Evolutionary conservation across 2,888 invertebrate genomes (phyloP), one percentile per base, ranked within the genome.

Genomic region (Arctia plantaginis): DNA sequence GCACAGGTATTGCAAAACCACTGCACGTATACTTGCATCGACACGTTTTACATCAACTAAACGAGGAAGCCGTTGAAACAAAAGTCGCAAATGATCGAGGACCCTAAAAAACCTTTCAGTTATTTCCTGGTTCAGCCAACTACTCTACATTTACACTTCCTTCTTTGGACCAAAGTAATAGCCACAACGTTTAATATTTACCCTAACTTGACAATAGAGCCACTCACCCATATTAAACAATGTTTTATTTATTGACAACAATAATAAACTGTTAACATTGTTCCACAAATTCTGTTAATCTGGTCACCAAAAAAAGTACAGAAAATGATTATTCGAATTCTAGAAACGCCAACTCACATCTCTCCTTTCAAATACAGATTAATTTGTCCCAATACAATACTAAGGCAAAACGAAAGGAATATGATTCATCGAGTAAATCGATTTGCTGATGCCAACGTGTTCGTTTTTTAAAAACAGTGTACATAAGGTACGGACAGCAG

Each of bases 131-230:
- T 88, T 84, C 82, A 82, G 82, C 85, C 89, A 91, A 90, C 90
- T 91, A 91, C 88, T 91, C 88, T 82, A 89, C 90, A 91, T 91
- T 90, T 88, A 89, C 89, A 92, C 92, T 92, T 92, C 93, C 93
- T 91, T 88, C 86, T 92, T 91, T 89, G 87, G 86, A 86, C 88
- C 87, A 88, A 86, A 88, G 86, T 87, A 88, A 86, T 85, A 86
- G 84, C 85, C 89, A 89, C 88, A 89, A 90, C 88, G 89, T 89
- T 87, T 88, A 88, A 91, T 91, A 92, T 90, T 91, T 88, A 88
- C 84, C 83, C 81, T 89, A 89, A 89, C 89, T 89, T 83, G 87
- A 92, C 90, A 90, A 91, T 88, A 86, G 86, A 84, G 85, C 85
- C 85, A 87, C 82, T 84, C 72, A 75, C 44, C 76, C 72, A 80